Percentiles rank a stretch among this genome's conserved stretches.
Evolutionary conservation across 1,140 invertebrate genomes (phyloP).

Genomic region (Lepidotrigona ventralis): DNA sequence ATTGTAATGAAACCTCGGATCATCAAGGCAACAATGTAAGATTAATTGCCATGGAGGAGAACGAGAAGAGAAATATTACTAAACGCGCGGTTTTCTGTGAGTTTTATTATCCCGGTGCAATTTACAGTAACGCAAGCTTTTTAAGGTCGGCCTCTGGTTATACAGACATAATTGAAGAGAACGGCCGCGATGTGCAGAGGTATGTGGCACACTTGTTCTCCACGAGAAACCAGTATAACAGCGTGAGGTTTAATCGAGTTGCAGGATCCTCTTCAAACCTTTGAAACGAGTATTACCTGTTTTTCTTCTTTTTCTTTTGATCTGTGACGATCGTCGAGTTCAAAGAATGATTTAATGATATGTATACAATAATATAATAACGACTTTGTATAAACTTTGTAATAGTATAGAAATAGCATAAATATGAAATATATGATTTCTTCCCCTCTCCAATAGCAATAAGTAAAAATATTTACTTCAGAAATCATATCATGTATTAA

Average conservation of each 20-base stretch:
- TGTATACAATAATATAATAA: too few species aligned
- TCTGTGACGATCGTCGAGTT: too few species aligned
- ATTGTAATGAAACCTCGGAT: conserved; percentile 16
- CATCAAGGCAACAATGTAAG: conserved; percentile 14
- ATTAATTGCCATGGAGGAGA: conserved; percentile 14
- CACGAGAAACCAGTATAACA: conserved; percentile 2
- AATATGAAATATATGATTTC: too few species aligned
- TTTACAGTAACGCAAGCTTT: conserved; percentile 36
- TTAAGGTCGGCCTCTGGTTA: conserved; percentile 28
- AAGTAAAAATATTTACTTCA: too few species aligned
- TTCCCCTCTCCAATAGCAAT: too few species aligned
- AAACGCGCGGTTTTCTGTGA: conserved; percentile 22
- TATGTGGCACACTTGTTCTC: conserved; percentile 26
- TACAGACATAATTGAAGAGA: conserved; percentile 26
- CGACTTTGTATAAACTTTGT: too few species aligned
- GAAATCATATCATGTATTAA: too few species aligned
- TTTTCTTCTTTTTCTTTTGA: too few species aligned
- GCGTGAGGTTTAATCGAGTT: conserved; percentile 1
- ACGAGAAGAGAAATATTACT: conserved; percentile 9
- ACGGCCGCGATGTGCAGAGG: conserved; percentile 21
- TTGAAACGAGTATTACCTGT: not conserved
- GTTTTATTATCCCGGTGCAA: conserved; percentile 33
- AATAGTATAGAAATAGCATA: too few species aligned
- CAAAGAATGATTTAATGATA: too few species aligned
- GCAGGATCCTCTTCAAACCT: not conserved